Percentiles rank a stretch among this genome's conserved stretches.
Evolutionary conservation across 2,888 invertebrate genomes (phyloP).

Genomic region (Hydrotaea cyrtoneurina): DNA sequence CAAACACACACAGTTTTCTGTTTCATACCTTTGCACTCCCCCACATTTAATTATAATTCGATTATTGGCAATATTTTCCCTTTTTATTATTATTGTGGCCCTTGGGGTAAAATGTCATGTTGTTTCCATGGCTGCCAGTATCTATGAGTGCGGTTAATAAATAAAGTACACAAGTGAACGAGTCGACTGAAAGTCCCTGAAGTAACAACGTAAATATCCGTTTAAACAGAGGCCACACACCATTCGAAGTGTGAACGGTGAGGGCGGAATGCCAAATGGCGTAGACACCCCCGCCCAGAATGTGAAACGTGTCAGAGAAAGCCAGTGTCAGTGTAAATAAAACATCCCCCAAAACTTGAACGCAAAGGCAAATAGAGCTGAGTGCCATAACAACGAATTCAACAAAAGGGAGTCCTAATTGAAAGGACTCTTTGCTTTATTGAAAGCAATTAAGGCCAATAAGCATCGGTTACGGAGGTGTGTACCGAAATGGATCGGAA

Average conservation of each 20-base stretch:
- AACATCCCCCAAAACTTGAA: constrained; percentile 22
- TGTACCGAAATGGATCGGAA: too few species aligned
- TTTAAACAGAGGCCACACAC: constrained; percentile 58
- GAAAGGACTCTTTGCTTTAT: not conserved
- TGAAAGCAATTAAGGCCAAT: not conserved
- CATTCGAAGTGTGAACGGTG: constrained; percentile 55
- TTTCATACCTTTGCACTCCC: not conserved
- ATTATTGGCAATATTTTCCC: constrained; percentile 33
- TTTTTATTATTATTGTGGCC: constrained; percentile 35
- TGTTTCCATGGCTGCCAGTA: constrained; percentile 41
- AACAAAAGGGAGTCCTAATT: constrained; percentile 19
- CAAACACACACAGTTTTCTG: too few species aligned
- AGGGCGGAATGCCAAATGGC: constrained; percentile 6
- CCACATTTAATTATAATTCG: constrained; percentile 23
- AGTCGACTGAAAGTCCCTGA: constrained; percentile 1
- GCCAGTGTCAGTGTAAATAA: constrained; percentile 7
- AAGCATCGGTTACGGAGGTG: not conserved
- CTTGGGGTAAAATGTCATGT: constrained; percentile 57
- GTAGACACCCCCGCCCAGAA: constrained; percentile 4
- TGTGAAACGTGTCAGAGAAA: not conserved
- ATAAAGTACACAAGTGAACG: constrained; percentile 25
- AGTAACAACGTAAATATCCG: constrained; percentile 44
- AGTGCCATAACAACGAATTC: not conserved
- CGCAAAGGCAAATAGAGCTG: not conserved
- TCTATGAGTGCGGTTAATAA: constrained; percentile 16